Evolutionary conservation across 2,797 vertebrate genomes (phyloP), one percentile per base, ranked within the genome.

Genomic region (Odontamblyopus rebecca): DNA sequence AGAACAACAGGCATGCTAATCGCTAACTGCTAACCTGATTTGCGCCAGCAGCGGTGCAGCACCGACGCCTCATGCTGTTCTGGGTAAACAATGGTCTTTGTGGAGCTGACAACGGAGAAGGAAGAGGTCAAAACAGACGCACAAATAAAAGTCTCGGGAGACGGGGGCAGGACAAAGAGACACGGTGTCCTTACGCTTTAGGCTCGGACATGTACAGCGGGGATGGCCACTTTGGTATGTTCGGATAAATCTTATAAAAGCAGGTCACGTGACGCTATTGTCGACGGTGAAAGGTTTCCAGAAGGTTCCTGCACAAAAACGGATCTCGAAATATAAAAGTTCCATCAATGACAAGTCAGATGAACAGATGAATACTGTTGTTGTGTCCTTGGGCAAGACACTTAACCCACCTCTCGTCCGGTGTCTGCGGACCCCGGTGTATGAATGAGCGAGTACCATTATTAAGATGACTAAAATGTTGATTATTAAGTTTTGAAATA

Each of bases 11-110:
- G 67, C 78, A 3, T 60, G 56, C 81, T 78, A 59, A 4, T 75
- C 73, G 62, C 80, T 88, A 89, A 89, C 74, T 73, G 62, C 80
- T 88, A 89, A 90, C 74, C 5, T 66, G 78, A 89, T 91, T 90
- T 82, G 6, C 84, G 84, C 82, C 83, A 83, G 82, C 86, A 83
- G 83, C 88, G 70, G 85, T 88, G 83, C 9, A 69, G 78, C 67
- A 80, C 71, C 51, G 71, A 56, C 32, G 69, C 68, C 69, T 62
- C 67, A 2, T 7, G 18, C 72, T 7, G 69, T 8, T 76, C 86
- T 70, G 78, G 71, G 77, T 78, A 77, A 86, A 84, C 59, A 66
- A 30, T 66, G 64, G 9, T 54, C 32, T 67, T 87, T 90, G 83
- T 89, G 82, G 82, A 64, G 80, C 81, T 80, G 87, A 86, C 76